A percentile compares a stretch with the other conserved stretches of the same genome.
phyloP scores from a whole-genome alignment of 2,797 vertebrate species.

The Crenuchus spilurus region DNA sequence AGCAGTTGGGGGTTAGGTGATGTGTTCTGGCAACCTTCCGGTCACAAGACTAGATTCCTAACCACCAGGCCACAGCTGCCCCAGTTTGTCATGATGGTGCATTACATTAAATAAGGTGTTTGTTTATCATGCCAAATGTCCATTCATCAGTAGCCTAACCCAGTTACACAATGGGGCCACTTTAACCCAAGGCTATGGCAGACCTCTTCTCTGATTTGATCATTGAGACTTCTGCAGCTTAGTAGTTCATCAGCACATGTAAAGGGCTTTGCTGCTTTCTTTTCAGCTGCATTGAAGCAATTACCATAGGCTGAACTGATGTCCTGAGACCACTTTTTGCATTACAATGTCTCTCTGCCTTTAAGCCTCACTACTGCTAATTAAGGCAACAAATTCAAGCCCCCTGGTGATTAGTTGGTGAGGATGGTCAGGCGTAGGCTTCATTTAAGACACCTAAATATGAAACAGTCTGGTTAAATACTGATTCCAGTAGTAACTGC shows the following conservation, averaged over 20 bases:
- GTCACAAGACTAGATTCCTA: too few species aligned
- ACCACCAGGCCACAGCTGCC: too few species aligned
- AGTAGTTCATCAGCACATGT: conserved; percentile 9
- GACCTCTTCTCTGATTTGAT: background rate
- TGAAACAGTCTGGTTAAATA: background rate
- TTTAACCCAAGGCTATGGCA: background rate
- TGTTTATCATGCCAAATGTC: too few species aligned
- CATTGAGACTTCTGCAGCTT: background rate
- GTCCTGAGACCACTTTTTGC: conserved; percentile 11
- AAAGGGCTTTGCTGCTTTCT: conserved; percentile 8
- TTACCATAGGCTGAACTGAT: conserved; percentile 13
- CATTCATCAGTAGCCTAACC: too few species aligned
- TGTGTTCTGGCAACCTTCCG: too few species aligned
- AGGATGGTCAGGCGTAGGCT: background rate
- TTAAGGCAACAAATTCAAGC: conserved; percentile 15
- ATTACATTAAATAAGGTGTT: too few species aligned
- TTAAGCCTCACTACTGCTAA: conserved; percentile 21
- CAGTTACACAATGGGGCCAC: too few species aligned
- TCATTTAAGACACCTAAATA: background rate
- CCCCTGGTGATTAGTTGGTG: background rate
- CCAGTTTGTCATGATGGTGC: too few species aligned
- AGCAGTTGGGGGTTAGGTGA: too few species aligned
- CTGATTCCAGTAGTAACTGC: background rate
- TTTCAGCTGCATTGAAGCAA: background rate
- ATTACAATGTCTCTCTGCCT: conserved; percentile 6